Evolutionary conservation across 2,888 invertebrate genomes (phyloP), one percentile per base, ranked within the genome.

Genomic region (Autographa gamma): DNA sequence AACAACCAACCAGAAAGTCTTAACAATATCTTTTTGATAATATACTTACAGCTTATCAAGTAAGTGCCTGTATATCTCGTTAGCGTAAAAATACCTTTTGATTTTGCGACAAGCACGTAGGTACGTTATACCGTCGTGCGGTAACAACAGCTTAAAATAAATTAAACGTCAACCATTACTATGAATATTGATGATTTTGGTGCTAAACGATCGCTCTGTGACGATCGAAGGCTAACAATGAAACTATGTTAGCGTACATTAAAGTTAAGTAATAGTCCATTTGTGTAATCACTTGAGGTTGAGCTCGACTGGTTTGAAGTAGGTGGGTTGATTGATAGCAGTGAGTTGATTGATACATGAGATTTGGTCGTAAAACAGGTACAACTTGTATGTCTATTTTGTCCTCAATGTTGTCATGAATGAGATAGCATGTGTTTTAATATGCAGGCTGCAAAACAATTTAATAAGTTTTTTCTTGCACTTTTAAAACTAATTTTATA

Each of bases 161-260:
- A 71, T 77, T 71, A 73, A 80, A 69, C 60, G 60, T 52, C 62
- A 19, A 38, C 66, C 64, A 80, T 80, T 65, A 34, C 13, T 8
- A 71, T 63, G 54, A 69, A 77, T 80, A 71, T 80, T 79, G 68
- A 80, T 73, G 48, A 0, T 56, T 59, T 73, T 73, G 63, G 32
- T 31, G 32, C n/a, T 32, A 16, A 2, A 31, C 16, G 16, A 73
- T 73, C 58, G 18, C 62, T 77, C 43, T 19, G 18, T 19, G 19
- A 56, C 25, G 54, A 25, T 56, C 11, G 19, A 56, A 18, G 25
- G 11, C 18, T 25, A 13, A 56, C 54, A 25, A 56, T 56, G 13
- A 56, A 56, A 56, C 19, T 56, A 25, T 25, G 25, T 56, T 25
- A 19, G 13, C n/a, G 16, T 19, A 19, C 54, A 56, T 56, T 56